Base-by-base conservation (phyloP, 2,888 invertebrate species). In the Crioceris asparagi region DNA sequence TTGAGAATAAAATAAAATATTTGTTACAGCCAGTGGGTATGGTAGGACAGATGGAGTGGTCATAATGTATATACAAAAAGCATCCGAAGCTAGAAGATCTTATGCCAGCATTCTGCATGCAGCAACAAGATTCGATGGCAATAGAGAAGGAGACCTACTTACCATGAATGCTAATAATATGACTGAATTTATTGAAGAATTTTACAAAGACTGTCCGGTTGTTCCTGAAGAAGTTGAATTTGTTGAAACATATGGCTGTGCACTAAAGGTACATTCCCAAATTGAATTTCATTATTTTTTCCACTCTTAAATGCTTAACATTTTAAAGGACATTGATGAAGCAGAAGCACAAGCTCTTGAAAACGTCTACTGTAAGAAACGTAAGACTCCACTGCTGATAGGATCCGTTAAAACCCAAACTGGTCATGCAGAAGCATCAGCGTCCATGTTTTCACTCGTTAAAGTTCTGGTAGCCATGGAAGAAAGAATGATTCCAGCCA, bases 391-490 rank as follows among this genome's bases (percentile, higher is more conserved):
- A 4, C 71, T 98, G 32, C 65, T 92, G 34, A 76, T 98, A 49
- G 97, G 97, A 5, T 92, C 94, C 0, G 86, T 94, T 0, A 98
- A 98, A 65, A 87, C 93, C 2, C 96, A 96, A 66, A 90, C 96
- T 82, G 97, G 97, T 1, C 97, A 98, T 62, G 81, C 92, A 8
- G 97, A 98, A 66, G 88, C 94, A 2, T 81, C 83, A 1, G 81
- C 86, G 21, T 88, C 88, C 14, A 70, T 94, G 18, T 85, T 91
- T 56, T 81, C 90, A 4, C 70, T 96, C 43, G 87, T 86, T 10
- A 96, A 96, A 66, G 75, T 90, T 30, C 60, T 97, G 17, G 75
- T 97, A 43, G 85, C 94, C 12, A 90, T 97, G 85, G 92, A 97
- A 66, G 67, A 74, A 38, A 85, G 86, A 26, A 65, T 77, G 11